Evolutionary conservation across 2,797 vertebrate species (phyloP).

Genomic region (Synanceia verrucosa): DNA sequence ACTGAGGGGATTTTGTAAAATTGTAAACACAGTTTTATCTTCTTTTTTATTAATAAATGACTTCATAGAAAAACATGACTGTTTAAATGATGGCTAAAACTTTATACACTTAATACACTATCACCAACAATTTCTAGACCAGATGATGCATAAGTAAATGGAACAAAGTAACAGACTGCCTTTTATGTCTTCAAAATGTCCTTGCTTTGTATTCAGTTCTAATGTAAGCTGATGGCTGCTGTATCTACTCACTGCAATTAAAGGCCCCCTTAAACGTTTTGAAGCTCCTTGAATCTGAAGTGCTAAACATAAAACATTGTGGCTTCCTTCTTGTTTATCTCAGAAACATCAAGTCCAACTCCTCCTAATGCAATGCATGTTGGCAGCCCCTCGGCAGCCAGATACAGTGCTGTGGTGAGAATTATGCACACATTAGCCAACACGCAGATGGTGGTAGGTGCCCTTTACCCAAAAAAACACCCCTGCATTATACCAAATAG

Average conservation of each 20-base stretch:
- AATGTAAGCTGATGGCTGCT: background rate
- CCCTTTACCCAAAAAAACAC: conserved; percentile 52
- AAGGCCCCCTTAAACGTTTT: conserved; percentile 14
- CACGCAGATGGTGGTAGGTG: conserved; percentile 53
- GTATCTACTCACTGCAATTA: conserved; percentile 3
- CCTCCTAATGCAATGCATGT: conserved; percentile 16
- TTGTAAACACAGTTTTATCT: too few relatives aligned
- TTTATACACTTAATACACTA: background rate
- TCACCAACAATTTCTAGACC: background rate
- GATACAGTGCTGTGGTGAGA: conserved; percentile 8
- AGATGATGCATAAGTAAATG: background rate
- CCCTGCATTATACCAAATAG: conserved; percentile 58
- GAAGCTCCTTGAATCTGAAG: conserved; percentile 17
- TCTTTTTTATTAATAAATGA: too few relatives aligned
- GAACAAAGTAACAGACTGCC: background rate
- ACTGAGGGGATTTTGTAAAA: too few relatives aligned
- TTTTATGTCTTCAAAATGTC: background rate
- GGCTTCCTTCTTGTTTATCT: conserved; percentile 34
- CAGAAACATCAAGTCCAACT: conserved; percentile 11
- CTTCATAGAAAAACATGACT: too few relatives aligned
- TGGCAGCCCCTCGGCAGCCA: conserved; percentile 39
- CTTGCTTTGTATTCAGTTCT: background rate
- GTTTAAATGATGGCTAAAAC: background rate
- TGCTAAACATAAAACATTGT: conserved; percentile 4
- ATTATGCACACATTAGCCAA: conserved; percentile 30